Evolutionary conservation across 1,140 invertebrate genomes (phyloP).

Genomic region (Drosophila auraria): DNA sequence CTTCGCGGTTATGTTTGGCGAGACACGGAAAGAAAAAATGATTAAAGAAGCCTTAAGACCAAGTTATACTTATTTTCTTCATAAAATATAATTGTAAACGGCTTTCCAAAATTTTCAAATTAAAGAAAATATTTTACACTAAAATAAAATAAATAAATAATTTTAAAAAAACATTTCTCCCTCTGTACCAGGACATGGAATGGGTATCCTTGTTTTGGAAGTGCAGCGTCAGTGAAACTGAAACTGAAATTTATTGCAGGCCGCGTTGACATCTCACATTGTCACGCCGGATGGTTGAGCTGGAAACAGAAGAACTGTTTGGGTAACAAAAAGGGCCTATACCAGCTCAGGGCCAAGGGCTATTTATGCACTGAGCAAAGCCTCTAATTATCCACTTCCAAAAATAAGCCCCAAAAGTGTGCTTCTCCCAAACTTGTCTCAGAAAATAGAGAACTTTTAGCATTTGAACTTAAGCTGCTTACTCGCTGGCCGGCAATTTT

Average conservation of each 20-base stretch:
- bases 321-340: background rate
- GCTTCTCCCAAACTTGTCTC: conserved; percentile 4
- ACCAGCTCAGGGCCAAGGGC: background rate
- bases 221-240: conserved; percentile 38
- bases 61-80: too few species aligned
- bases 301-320: background rate
- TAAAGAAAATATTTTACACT: too few species aligned
- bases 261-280: conserved; percentile 34
- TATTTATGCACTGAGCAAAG: conserved; percentile 26
- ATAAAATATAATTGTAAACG: too few species aligned
- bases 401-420: conserved; percentile 15
- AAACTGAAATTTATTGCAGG: conserved; percentile 45
- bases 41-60: too few species aligned
- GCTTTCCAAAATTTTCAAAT: background rate
- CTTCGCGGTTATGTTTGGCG: conserved; percentile 9
- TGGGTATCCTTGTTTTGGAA: conserved; percentile 10
- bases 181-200: background rate
- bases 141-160: too few species aligned
- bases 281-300: conserved; percentile 15
- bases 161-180: background rate
- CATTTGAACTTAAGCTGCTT: conserved; percentile 42
- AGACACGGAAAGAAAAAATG: background rate
- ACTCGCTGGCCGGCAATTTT: conserved; percentile 20
- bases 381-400: conserved; percentile 39
- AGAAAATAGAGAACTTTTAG: conserved; percentile 19